Evolutionary conservation across 1,140 invertebrate species (phyloP), one percentile per base, ranked within the genome.

Genomic region (Battus philenor): DNA sequence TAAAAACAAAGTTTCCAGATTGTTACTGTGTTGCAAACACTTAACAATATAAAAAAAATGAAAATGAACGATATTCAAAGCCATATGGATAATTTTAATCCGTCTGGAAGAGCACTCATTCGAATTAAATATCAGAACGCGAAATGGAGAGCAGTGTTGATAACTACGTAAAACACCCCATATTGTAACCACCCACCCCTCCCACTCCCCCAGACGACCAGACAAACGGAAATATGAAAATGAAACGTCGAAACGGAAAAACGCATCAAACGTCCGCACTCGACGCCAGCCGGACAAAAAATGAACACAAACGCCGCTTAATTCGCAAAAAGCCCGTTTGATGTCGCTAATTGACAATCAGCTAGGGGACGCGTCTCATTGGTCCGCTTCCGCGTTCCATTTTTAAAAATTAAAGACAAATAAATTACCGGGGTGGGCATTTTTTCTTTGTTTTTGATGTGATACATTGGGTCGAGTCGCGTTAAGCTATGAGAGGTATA

Each of bases 251-350:
- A 69, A 77, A 77, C 66, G 78, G 71, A 77, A 79, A 78, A 82
- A 80, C 76, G 69, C 68, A 77, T 77, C 64, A 70, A 59, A 56
- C 68, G 66, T 61, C 65, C 62, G 64, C 62, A 54, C 65, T 56
- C 63, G 66, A 58, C 65, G 61, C 43, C 50, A 46, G 61, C 57
- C 49, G 76, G 68, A 78, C 74, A 81, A 84, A 81, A 81, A 83
- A 72, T 77, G 75, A 83, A 81, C 65, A 74, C 66, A 72, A 76
- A 72, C 76, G 63, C 50, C 74, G 77, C 69, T 84, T 84, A 84
- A 84, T 84, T 84, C 80, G 80, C 80, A 84, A 84, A 84, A 81
- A 84, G 80, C 76, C 78, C 80, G 77, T 81, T 84, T 84, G 77
- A 84, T 84, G 80, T 84, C 68, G 65, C 78, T 84, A 84, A 84